phyloP scores from a whole-genome alignment of 2,797 vertebrate species.

The Rhabdomys pumilio region DNA sequence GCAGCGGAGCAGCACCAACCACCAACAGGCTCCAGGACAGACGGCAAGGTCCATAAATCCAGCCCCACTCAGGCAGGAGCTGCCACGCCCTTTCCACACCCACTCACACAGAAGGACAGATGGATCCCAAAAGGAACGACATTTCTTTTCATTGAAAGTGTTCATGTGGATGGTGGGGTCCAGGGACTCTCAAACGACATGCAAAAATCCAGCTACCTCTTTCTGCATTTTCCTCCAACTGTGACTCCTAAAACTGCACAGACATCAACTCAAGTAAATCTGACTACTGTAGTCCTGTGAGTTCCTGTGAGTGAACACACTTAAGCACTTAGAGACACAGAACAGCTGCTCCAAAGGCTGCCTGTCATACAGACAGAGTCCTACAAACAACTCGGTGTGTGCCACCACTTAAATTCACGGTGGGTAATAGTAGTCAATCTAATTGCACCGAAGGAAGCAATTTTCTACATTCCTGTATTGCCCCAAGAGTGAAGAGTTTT shows the following conservation, averaged over 20 bases:
- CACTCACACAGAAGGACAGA: not conserved
- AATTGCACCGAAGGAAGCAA: slow-evolving; percentile 27
- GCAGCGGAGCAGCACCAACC: not conserved
- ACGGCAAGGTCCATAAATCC: not conserved
- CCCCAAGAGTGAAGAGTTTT: not conserved
- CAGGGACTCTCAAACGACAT: not conserved
- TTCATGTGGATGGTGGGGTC: not conserved
- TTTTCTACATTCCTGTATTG: not conserved
- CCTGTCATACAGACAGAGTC: not conserved
- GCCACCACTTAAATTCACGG: slow-evolving; percentile 18
- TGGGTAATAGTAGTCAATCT: not conserved
- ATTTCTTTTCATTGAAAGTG: not conserved
- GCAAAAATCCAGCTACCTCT: not conserved
- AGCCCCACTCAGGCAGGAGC: not conserved
- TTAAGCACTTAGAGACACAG: not conserved
- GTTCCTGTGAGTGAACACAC: not conserved
- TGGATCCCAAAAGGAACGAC: not conserved
- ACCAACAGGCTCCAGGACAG: not conserved
- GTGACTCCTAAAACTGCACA: not conserved
- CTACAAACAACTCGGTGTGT: not conserved
- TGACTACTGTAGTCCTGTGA: not conserved
- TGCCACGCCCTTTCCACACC: not conserved
- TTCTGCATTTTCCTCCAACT: not conserved
- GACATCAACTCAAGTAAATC: not conserved
- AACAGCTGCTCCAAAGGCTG: not conserved